phyloP scores from a whole-genome alignment of 92 coral and sea anemone species.

The Palythoa heliodiscus region DNA sequence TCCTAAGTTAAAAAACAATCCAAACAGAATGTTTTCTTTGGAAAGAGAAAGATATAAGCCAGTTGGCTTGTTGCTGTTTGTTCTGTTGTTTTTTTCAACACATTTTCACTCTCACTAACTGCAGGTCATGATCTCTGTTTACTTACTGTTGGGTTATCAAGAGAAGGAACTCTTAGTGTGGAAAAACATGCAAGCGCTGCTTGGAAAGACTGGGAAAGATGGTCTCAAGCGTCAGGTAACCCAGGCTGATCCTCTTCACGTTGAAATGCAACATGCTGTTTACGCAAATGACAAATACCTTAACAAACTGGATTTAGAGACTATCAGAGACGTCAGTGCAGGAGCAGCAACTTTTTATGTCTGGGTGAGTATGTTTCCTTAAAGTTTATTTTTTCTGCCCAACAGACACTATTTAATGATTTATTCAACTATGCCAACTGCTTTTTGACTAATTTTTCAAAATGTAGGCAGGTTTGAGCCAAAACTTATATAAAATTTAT shows the following conservation, averaged over 20 bases:
- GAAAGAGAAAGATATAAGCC: not conserved
- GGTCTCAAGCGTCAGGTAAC: constrained; percentile 96
- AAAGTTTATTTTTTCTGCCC: too few relatives aligned
- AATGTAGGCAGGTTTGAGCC: too few relatives aligned
- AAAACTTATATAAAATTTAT: too few relatives aligned
- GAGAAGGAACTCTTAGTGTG: constrained; percentile 90
- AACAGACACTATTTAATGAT: too few relatives aligned
- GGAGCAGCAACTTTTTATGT: constrained; percentile 99
- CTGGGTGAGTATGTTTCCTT: constrained; percentile 73
- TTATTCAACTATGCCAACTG: too few relatives aligned
- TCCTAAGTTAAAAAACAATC: too few relatives aligned
- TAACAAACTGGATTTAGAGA: constrained; percentile 78
- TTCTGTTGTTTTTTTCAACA: not conserved
- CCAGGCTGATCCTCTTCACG: constrained; percentile 78
- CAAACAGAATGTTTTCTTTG: too few relatives aligned
- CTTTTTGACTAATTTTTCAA: too few relatives aligned
- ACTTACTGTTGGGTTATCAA: constrained; percentile 79
- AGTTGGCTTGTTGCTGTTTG: not conserved
- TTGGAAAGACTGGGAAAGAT: constrained; percentile 96
- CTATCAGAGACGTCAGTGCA: constrained; percentile 93
- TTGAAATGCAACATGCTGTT: constrained; percentile 87
- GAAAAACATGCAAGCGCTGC: constrained; percentile 95
- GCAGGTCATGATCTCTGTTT: constrained; percentile 95
- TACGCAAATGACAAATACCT: constrained; percentile 83
- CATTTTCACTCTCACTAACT: not conserved